Conservation (phyloP, 2,113 vertebrate species). For the Aplodontia rufa region DNA sequence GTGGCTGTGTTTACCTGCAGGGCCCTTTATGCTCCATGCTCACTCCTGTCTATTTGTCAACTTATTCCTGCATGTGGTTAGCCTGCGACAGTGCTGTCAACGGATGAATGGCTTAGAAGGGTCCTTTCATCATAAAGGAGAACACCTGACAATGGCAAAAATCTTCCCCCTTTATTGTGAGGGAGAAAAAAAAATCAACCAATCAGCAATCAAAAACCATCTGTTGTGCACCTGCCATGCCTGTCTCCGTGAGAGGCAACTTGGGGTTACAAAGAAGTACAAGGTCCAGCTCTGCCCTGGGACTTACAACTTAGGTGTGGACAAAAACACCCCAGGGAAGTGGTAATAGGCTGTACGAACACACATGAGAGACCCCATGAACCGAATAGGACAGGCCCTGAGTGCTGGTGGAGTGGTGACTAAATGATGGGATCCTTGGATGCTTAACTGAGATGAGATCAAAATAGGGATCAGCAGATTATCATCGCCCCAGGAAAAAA, state of each 20-base stretch:
- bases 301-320: background rate
- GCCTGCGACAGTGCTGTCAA: background rate
- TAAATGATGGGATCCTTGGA: constrained; percentile 52
- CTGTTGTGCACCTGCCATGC: background rate
- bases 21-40: background rate
- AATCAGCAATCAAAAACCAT: background rate
- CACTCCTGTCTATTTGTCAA: background rate
- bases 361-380: background rate
- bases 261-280: background rate
- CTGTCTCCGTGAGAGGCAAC: background rate
- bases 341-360: background rate
- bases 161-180: background rate
- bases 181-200: constrained; percentile 31
- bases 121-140: constrained; percentile 2
- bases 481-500: background rate
- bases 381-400: background rate
- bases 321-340: constrained; percentile 25
- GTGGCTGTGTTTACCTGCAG: background rate
- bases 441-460: constrained; percentile 44
- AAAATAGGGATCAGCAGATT: constrained; percentile 59
- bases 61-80: background rate
- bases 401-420: constrained; percentile 8
- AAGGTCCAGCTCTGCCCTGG: background rate
- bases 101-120: background rate
- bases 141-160: background rate